These are phyloP conservation scores for Silvanus unidentatus DNA, from an alignment of 2,888 invertebrate genomes.

Conservation along the genomic window DNA sequence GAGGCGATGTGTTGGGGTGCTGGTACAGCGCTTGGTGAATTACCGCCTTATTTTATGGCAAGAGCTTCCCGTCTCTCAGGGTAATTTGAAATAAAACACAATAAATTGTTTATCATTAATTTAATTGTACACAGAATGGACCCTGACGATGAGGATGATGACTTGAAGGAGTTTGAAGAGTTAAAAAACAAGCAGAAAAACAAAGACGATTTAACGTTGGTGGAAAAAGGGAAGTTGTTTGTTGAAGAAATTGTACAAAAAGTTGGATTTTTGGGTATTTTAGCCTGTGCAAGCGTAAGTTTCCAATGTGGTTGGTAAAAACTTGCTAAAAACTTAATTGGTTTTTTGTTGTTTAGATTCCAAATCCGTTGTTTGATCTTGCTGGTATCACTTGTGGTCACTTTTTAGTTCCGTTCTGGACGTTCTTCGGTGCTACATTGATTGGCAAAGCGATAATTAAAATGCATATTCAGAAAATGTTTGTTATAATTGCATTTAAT, in stretches of 20 bases:
- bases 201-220: conserved; percentile 54
- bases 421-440: conserved; percentile 98
- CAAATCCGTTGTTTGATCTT: conserved; percentile 98
- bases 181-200: conserved; percentile 58
- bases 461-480: conserved; percentile 96
- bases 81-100: conserved; percentile 25
- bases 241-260: conserved; percentile 86
- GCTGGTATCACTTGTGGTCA: conserved; percentile 99
- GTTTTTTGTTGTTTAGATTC: conserved; percentile 59
- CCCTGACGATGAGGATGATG: conserved; percentile 57
- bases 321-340: neutral
- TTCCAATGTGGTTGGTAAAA: neutral
- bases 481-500: conserved; percentile 95
- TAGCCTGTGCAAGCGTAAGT: conserved; percentile 89
- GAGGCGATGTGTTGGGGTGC: conserved; percentile 98
- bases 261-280: conserved; percentile 92
- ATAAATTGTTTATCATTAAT: conserved; percentile 6
- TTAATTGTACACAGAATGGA: conserved; percentile 35
- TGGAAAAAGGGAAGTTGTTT: conserved; percentile 75
- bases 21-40: conserved; percentile 96
- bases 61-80: conserved; percentile 74
- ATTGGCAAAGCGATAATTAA: conserved; percentile 96
- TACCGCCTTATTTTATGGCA: conserved; percentile 99
- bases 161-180: conserved; percentile 68
- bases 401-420: conserved; percentile 98